These are phyloP conservation scores for Cephus sareptanus DNA, from an alignment of 2,888 invertebrate species.

Conservation along the genomic window DNA sequence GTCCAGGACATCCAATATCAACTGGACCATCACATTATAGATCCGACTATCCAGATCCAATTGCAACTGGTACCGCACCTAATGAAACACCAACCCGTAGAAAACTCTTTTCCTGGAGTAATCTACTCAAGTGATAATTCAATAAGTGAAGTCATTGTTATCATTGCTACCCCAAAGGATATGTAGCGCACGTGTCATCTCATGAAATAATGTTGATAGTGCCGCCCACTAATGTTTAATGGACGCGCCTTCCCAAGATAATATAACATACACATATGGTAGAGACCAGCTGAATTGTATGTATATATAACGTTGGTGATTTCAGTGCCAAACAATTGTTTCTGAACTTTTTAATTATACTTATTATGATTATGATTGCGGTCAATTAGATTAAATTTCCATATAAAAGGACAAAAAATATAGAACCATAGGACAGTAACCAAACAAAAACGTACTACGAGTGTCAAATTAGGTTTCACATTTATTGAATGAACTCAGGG, in stretches of 20 bases:
- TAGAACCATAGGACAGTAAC: background rate
- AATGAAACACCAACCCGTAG: background rate
- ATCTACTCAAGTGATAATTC: background rate
- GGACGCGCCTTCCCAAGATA: background rate
- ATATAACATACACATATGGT: background rate
- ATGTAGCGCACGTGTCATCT: background rate
- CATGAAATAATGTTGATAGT: background rate
- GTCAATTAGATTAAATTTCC: background rate
- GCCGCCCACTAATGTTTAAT: background rate
- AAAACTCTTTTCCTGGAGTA: background rate
- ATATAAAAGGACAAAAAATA: background rate
- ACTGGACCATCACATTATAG: background rate
- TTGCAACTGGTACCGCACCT: background rate
- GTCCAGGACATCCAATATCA: background rate
- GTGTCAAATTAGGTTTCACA: background rate
- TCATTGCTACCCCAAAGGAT: no score
- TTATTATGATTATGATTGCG: background rate
- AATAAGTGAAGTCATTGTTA: background rate
- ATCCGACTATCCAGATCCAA: background rate
- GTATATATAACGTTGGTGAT: background rate
- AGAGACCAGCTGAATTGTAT: background rate
- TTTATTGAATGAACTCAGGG: background rate
- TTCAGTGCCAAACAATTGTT: background rate
- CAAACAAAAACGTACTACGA: background rate
- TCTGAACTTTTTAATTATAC: background rate